Evolutionary conservation across 2,113 vertebrate species (phyloP).

Genomic region (Lampris incognitus): DNA sequence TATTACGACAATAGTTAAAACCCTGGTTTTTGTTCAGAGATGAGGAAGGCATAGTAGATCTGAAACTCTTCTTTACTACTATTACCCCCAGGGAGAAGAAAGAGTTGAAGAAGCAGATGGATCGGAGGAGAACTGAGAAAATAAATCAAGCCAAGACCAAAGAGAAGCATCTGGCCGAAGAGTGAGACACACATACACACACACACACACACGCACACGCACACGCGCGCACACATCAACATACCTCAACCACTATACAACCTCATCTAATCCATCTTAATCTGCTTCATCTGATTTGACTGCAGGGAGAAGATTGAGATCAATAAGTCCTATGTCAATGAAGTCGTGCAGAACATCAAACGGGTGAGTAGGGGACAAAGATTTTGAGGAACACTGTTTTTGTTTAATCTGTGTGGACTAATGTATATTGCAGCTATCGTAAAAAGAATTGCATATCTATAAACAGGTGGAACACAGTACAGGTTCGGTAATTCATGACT

Average conservation of each 20-base stretch:
- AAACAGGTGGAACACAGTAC: too few species aligned
- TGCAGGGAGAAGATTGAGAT: slow-evolving; percentile 97
- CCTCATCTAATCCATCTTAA: neutral
- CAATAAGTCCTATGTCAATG: slow-evolving; percentile 96
- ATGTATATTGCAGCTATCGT: too few species aligned
- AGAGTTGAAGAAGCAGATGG: slow-evolving; percentile 97
- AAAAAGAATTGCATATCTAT: too few species aligned
- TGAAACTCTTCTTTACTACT: slow-evolving; percentile 31
- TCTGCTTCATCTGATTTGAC: neutral
- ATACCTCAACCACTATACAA: too few species aligned
- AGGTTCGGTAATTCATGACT: neutral
- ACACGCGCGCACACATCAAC: neutral
- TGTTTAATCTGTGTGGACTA: neutral
- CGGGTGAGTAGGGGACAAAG: slow-evolving; percentile 82
- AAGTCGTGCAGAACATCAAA: slow-evolving; percentile 98
- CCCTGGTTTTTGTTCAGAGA: too few species aligned
- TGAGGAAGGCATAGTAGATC: too few species aligned
- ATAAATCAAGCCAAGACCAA: slow-evolving; percentile 96
- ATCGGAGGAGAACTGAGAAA: slow-evolving; percentile 97
- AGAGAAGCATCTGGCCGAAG: slow-evolving; percentile 97
- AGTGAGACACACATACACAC: slow-evolving; percentile 82
- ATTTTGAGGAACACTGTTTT: neutral
- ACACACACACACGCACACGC: neutral
- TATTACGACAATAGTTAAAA: too few species aligned
- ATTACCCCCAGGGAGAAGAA: slow-evolving; percentile 90